Conservation (phyloP, 2,797 vertebrate genomes). For the Chromobotia macracanthus region DNA sequence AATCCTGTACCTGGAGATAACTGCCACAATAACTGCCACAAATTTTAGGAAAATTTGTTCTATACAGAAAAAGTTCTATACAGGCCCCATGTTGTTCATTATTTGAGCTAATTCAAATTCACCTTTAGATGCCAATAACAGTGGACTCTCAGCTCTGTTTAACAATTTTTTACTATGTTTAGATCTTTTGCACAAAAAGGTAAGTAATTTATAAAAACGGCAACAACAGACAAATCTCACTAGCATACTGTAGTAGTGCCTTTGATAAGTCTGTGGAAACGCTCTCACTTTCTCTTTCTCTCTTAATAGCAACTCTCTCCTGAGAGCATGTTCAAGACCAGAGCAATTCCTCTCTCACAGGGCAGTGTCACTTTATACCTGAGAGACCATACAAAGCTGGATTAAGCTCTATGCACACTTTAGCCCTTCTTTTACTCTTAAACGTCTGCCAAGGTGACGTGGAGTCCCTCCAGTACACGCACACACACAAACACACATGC, state of each 20-base stretch:
- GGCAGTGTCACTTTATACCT: constrained; percentile 47
- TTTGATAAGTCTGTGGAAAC: constrained; percentile 52
- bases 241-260: constrained; percentile 69
- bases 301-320: constrained; percentile 8
- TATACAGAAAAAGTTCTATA: not conserved
- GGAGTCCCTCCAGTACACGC: constrained; percentile 36
- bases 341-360: constrained; percentile 40
- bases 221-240: constrained; percentile 58
- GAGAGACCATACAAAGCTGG: constrained; percentile 51
- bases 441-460: constrained; percentile 50
- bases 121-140: no score
- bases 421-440: constrained; percentile 56
- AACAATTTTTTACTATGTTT: no score
- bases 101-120: no score
- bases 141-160: no score
- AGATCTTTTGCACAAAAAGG: constrained; percentile 8
- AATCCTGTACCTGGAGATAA: not conserved
- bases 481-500: constrained; percentile 22
- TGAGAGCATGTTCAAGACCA: constrained; percentile 44
- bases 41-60: not conserved
- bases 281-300: constrained; percentile 11
- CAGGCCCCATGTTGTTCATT: no score
- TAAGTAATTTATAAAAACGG: constrained; percentile 84
- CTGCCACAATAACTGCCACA: not conserved
- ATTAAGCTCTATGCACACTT: constrained; percentile 55